Evolutionary conservation across 2,888 invertebrate species (phyloP), one percentile per base, ranked within the genome.

Genomic region (Calameuta filiformis): DNA sequence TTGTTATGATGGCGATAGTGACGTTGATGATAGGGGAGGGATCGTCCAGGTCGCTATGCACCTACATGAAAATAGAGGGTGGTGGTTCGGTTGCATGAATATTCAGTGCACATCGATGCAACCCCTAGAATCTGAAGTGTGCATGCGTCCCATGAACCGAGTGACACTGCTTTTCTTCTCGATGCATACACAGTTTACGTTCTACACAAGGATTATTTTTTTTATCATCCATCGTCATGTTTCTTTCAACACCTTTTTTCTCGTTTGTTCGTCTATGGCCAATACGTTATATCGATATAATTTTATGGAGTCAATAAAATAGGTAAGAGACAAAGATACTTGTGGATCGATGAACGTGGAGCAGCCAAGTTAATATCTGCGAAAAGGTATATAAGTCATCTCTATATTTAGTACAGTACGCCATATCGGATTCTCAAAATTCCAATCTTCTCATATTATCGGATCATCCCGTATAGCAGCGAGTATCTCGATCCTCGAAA

Each of bases 41-140:
- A 56, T 56, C 31, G 75, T 69, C 31, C 31, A 23, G 71, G 30
- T 34, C 71, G 71, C 31, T 71, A 71, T 71, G 23, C 34, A 71
- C 71, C 71, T 34, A 31, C 71, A 9, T 73, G 80, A 73, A 79
- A 80, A 73, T 76, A 73, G 76, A 78, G 75, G 68, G 75, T 23
- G 68, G 73, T 75, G 76, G 75, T 79, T 77, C 78, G 79, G 79
- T 74, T 73, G 69, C 77, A 85, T 85, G 85, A 85, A 85, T 85
- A 85, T 85, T 85, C 84, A 85, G 77, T 69, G 69, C 77, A 73
- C 80, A 83, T 83, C 79, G 80, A 82, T 80, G 81, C 77, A 40
- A 76, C 69, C 31, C 34, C 71, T 56, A 56, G 56, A 56, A 56
- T 56, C 34, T 71, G 71, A 31, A 34, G 71, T 34, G 71, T 71